A percentile compares a stretch with the other conserved stretches of the same genome.
Evolutionary conservation across 1,140 invertebrate genomes (phyloP).

Genomic region (Cotesia glomerata): DNA sequence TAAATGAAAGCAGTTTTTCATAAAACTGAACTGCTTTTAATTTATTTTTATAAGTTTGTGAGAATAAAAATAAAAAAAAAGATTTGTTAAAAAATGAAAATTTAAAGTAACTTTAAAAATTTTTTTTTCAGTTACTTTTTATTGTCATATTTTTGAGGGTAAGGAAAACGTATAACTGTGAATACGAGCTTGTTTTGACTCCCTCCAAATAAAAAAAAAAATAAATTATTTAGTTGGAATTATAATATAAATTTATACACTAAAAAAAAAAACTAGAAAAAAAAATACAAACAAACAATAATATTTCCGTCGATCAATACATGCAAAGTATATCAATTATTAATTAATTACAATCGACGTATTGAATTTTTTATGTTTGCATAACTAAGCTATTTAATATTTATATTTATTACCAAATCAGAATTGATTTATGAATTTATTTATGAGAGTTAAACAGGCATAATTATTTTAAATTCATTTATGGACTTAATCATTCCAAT

Average conservation of each 20-base stretch:
- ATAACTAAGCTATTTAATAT: neutral
- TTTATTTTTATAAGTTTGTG: neutral
- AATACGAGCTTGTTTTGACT: slow-evolving; percentile 25
- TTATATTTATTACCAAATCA: neutral
- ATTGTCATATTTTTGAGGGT: neutral
- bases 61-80: slow-evolving; percentile 2
- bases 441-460: slow-evolving; percentile 1
- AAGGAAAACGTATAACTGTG: neutral
- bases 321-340: neutral
- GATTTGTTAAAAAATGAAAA: neutral
- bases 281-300: neutral
- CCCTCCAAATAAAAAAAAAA: slow-evolving; percentile 27
- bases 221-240: slow-evolving; percentile 15
- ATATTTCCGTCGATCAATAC: neutral
- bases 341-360: neutral
- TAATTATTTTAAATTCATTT: neutral
- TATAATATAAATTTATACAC: slow-evolving; percentile 1
- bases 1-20: slow-evolving; percentile 19
- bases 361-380: neutral
- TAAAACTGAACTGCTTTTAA: slow-evolving; percentile 1
- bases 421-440: neutral
- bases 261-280: neutral
- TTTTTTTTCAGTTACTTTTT: neutral
- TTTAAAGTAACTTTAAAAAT: neutral
- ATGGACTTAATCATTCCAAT: slow-evolving; percentile 19